Percentiles rank a stretch among this genome's conserved stretches.
Conservation (phyloP, 2,888 invertebrate genomes). For the Diplolepis rosae region DNA sequence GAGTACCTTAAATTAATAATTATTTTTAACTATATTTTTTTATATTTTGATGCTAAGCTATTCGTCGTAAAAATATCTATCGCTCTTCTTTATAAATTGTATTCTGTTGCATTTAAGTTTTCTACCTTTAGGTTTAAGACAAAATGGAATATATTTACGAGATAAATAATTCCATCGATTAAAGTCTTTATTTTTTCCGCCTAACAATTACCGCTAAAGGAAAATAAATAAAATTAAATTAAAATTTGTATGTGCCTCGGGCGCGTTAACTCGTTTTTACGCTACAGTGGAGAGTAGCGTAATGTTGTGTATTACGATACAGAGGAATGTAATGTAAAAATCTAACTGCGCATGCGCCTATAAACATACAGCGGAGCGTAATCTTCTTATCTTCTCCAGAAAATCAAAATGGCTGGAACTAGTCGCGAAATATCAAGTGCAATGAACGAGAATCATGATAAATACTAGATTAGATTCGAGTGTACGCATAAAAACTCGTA, state of each 20-base stretch:
- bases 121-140: neutral
- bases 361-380: too few relatives aligned
- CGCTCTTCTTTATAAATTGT: neutral
- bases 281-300: too few relatives aligned
- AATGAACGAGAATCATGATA: too few relatives aligned
- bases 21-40: neutral
- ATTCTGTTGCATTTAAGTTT: neutral
- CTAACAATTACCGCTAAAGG: constrained; percentile 30
- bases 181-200: constrained; percentile 25
- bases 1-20: neutral
- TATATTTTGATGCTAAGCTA: neutral
- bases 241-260: neutral
- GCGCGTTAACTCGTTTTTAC: too few relatives aligned
- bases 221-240: neutral
- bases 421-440: too few relatives aligned
- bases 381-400: too few relatives aligned
- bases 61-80: neutral
- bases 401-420: too few relatives aligned
- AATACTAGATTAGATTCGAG: too few relatives aligned
- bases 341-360: too few relatives aligned
- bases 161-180: constrained; percentile 10
- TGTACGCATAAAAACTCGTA: too few relatives aligned
- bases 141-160: constrained; percentile 2
- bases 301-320: too few relatives aligned
- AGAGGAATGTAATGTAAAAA: too few relatives aligned